Evolutionary conservation across 2,888 invertebrate species (phyloP), one percentile per base, ranked within the genome.

Genomic region (Nasonia oneida): DNA sequence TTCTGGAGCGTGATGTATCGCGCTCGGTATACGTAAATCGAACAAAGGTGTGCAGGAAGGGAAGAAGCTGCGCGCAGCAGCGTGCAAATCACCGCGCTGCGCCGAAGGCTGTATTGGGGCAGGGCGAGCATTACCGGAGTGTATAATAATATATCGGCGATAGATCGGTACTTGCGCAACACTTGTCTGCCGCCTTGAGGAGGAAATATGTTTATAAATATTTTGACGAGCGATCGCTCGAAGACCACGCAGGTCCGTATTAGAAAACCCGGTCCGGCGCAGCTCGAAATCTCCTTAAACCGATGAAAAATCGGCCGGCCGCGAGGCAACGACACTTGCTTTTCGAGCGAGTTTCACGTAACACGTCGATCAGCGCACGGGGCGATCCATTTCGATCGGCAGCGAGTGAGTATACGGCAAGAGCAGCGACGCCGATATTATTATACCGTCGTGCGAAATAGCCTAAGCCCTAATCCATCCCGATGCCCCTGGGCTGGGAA

Each of bases 401-500:
- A 29, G 29, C 29, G 33, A 5, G 37, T 37, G 37, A 37, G 37
- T 37, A 37, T 37, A 37, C 37, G 37, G 47, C 61, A 71, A 39
- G 18, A 23, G 53, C 73, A 2, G 18, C n/a, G n/a, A 15, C 33
- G 37, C 29, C 42, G 29, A 18, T 47, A 23, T n/a, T 37, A 53
- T 47, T 39, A 42, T 15, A 29, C 10, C 10, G 10, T 71, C 57
- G 29, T 29, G 29, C 29, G 74, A 15, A 39, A 37, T 8, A 10
- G 81, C 86, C 89, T 90, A 88, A 89, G 90, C 90, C 90, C 88
- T 81, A 83, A 83, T 86, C 53, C 76, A 87, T 77, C 73, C 78
- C 87, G 89, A 91, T 92, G 91, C 92, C 92, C 91, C 92, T 91
- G 92, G 92, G 92, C 92, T 92, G 90, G 90, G 92, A 92, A 92